These are phyloP conservation scores for Yasuhikotakia modesta DNA, from an alignment of 2,797 vertebrate genomes.

Conservation along the genomic window DNA sequence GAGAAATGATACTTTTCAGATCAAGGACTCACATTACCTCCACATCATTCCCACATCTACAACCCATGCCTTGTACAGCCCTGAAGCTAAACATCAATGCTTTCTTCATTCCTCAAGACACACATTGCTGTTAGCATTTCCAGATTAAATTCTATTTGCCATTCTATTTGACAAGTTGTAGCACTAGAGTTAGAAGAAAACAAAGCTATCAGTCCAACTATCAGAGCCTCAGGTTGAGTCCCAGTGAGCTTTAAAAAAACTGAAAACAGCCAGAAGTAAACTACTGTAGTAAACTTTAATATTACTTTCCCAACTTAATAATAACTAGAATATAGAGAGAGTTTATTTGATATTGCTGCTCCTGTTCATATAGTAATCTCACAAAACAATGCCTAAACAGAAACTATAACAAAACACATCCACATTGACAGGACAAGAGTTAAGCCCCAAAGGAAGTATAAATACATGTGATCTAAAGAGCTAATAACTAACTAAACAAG, in stretches of 20 bases:
- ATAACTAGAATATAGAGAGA: too few species aligned
- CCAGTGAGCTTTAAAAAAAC: conserved; percentile 18
- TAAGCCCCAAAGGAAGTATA: too few species aligned
- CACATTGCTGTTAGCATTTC: conserved; percentile 9
- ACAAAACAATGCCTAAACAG: too few species aligned
- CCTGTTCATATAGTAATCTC: too few species aligned
- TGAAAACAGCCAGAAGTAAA: conserved; percentile 20
- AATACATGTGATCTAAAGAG: too few species aligned
- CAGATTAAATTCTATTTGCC: not conserved
- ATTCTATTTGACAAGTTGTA: conserved; percentile 10
- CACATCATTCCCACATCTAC: not conserved
- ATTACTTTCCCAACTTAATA: too few species aligned
- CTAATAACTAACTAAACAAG: too few species aligned
- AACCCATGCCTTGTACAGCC: not conserved
- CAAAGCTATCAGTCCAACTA: not conserved
- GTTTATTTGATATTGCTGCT: too few species aligned
- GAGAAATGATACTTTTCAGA: not conserved
- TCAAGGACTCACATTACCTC: not conserved
- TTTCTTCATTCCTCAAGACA: not conserved
- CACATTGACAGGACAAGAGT: too few species aligned
- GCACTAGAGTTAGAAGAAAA: not conserved
- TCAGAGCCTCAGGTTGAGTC: conserved; percentile 1
- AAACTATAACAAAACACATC: too few species aligned
- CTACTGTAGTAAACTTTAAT: too few species aligned
- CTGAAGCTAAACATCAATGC: not conserved